Evolutionary conservation across 2,888 invertebrate species (phyloP).

Genomic region (Sinelater perroti): DNA sequence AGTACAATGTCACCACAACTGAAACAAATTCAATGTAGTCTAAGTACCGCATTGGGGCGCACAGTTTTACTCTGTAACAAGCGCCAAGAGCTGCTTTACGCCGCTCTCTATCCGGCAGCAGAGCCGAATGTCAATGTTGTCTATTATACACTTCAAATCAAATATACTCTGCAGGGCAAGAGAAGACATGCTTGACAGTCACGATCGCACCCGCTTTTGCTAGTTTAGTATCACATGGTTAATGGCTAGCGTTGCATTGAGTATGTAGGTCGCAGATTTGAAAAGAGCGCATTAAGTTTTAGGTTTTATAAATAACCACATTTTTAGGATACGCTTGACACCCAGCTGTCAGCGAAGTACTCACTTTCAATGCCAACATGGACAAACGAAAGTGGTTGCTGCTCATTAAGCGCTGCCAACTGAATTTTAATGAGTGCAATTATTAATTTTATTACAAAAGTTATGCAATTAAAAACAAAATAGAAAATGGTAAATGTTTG

Average conservation of each 20-base stretch:
- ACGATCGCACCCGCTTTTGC: not conserved
- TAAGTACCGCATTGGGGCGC: not conserved
- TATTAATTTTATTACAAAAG: no score
- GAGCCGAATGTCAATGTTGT: slow-evolving; percentile 57
- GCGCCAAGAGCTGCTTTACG: slow-evolving; percentile 58
- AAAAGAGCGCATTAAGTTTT: not conserved
- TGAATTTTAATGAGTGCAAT: no score
- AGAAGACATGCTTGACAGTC: slow-evolving; percentile 27
- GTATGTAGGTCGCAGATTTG: no score
- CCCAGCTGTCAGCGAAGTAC: not conserved
- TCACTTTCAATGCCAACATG: not conserved
- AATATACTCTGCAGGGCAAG: slow-evolving; percentile 54
- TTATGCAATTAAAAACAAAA: no score
- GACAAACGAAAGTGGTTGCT: no score
- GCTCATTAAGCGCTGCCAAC: no score
- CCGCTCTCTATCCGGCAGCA: slow-evolving; percentile 59
- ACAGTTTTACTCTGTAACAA: slow-evolving; percentile 53
- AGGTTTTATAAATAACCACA: slow-evolving; percentile 11
- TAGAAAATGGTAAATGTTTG: no score
- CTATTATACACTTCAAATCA: slow-evolving; percentile 56
- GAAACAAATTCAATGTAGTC: slow-evolving; percentile 24
- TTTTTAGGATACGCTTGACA: slow-evolving; percentile 5
- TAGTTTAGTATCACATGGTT: not conserved
- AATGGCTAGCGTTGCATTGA: no score
- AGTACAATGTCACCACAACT: slow-evolving; percentile 58